These are phyloP conservation scores for Drosophila pruinosa DNA, from an alignment of 1,140 invertebrate species.

Conservation along the genomic window DNA sequence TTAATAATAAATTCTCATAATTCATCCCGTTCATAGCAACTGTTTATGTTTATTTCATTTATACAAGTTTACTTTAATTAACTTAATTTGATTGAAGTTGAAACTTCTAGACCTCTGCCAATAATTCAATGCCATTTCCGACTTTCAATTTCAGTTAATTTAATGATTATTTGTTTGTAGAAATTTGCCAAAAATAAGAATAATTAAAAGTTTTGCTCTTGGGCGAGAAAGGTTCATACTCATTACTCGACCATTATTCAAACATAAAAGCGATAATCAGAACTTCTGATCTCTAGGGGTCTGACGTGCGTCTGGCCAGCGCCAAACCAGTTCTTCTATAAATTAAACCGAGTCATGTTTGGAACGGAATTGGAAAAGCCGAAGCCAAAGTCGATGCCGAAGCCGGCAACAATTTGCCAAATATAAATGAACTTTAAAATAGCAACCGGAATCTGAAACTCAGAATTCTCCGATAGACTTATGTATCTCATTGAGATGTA, in stretches of 20 bases:
- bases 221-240: conserved; percentile 24
- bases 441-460: conserved; percentile 51
- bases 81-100: neutral
- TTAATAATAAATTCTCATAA: too few species aligned
- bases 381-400: conserved; percentile 36
- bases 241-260: conserved; percentile 42
- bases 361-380: conserved; percentile 51
- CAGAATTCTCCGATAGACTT: too few species aligned
- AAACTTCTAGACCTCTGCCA: conserved; percentile 11
- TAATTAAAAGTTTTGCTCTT: conserved; percentile 47
- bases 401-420: conserved; percentile 32
- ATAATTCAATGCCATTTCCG: conserved; percentile 53
- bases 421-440: conserved; percentile 15
- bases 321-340: conserved; percentile 62
- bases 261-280: conserved; percentile 44
- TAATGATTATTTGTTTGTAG: conserved; percentile 30
- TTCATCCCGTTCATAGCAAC: neutral
- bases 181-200: conserved; percentile 47
- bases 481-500: conserved; percentile 3
- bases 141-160: conserved; percentile 51
- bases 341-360: conserved; percentile 48
- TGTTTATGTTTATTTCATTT: neutral
- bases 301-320: conserved; percentile 63
- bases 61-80: neutral
- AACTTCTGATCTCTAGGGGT: conserved; percentile 46